phyloP scores from a whole-genome alignment of 2,888 invertebrate species.

The Ametastegia equiseti region DNA sequence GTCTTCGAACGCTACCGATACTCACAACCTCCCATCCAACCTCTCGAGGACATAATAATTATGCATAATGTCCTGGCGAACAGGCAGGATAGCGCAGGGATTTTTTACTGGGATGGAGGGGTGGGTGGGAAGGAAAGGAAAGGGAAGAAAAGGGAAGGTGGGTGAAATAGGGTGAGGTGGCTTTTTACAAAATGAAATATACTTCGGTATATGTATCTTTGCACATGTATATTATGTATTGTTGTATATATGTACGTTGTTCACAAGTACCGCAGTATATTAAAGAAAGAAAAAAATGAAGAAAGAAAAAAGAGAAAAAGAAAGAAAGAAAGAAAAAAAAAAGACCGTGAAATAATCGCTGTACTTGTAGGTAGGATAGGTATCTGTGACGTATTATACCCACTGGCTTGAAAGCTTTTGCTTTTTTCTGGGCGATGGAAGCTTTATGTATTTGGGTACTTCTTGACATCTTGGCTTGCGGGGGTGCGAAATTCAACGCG shows the following conservation, averaged over 20 bases:
- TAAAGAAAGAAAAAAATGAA: neutral
- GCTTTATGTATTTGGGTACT: too few relatives aligned
- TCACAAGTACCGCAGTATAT: neutral
- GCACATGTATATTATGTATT: too few relatives aligned
- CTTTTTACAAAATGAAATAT: slow-evolving; percentile 34
- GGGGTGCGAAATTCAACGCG: too few relatives aligned
- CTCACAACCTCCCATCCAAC: neutral
- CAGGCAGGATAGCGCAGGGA: too few relatives aligned
- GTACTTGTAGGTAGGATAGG: neutral
- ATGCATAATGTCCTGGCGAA: neutral
- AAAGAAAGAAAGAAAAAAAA: neutral
- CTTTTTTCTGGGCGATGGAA: neutral
- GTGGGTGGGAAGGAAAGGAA: too few relatives aligned
- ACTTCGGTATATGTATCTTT: too few relatives aligned
- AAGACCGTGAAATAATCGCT: slow-evolving; percentile 34
- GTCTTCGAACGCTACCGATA: neutral
- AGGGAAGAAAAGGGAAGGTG: neutral
- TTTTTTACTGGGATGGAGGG: too few relatives aligned
- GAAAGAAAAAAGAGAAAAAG: neutral
- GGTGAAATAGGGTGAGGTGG: neutral
- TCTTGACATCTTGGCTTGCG: too few relatives aligned
- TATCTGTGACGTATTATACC: neutral
- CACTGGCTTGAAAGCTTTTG: slow-evolving; percentile 8
- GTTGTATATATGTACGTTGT: too few relatives aligned
- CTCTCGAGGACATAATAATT: neutral